phyloP scores from a whole-genome alignment of 2,888 invertebrate species.

The Cheilosia pagana region DNA sequence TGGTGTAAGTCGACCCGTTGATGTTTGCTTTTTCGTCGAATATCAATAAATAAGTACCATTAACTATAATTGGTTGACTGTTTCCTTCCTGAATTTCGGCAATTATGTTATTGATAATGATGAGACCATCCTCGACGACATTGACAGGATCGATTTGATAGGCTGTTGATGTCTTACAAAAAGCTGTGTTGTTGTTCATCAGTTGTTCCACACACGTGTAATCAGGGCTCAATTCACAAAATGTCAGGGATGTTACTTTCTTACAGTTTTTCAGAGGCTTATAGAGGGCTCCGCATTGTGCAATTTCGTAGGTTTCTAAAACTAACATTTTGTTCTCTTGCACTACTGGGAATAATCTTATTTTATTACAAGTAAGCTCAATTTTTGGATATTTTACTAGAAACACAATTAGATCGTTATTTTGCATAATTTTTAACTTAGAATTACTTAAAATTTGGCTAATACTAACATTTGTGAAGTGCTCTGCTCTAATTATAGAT shows the following conservation, averaged over 20 bases:
- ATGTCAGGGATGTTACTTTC: background rate
- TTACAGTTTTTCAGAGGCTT: conserved; percentile 3
- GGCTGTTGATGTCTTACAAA: background rate
- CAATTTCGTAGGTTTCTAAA: conserved; percentile 11
- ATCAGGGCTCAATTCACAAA: conserved; percentile 5
- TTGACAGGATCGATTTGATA: background rate
- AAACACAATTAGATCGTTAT: background rate
- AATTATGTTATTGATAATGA: background rate
- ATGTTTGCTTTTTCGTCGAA: no score
- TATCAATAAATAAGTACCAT: no score
- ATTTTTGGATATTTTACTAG: background rate
- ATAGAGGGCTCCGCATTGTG: background rate
- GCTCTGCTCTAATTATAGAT: background rate
- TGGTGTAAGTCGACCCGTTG: no score
- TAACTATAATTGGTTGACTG: no score
- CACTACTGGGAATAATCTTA: background rate
- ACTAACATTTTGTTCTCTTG: background rate
- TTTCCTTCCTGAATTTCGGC: no score
- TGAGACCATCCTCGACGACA: background rate
- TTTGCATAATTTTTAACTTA: background rate
- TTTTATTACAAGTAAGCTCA: background rate
- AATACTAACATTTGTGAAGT: background rate
- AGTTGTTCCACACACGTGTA: background rate
- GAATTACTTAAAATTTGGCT: no score
- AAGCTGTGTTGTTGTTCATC: conserved; percentile 9